phyloP scores from a whole-genome alignment of 2,888 invertebrate genomes.

The Diarsia brunnea region DNA sequence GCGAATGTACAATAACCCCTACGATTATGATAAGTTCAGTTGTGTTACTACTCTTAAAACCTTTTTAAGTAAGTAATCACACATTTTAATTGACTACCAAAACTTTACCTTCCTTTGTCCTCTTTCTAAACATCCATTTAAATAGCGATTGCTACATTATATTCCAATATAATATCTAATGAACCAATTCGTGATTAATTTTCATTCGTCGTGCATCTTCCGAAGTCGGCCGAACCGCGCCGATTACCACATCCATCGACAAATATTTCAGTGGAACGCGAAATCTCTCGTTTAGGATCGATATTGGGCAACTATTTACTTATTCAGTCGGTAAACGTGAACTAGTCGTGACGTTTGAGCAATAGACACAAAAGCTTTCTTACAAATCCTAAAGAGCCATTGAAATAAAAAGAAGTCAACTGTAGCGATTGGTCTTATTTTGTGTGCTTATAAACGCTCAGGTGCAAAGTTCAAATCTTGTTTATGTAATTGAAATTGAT shows the following conservation, averaged over 20 bases:
- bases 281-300: slow-evolving; percentile 68
- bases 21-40: background rate
- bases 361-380: slow-evolving; percentile 56
- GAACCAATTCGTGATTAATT: slow-evolving; percentile 53
- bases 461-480: slow-evolving; percentile 46
- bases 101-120: background rate
- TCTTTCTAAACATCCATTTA: background rate
- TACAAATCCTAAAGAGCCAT: slow-evolving; percentile 36
- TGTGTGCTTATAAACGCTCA: background rate
- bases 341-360: slow-evolving; percentile 51
- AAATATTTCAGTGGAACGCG: slow-evolving; percentile 74
- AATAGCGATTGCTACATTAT: slow-evolving; percentile 6
- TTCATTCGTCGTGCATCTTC: slow-evolving; percentile 55
- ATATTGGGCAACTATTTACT: slow-evolving; percentile 73
- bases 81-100: background rate
- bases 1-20: no score
- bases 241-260: slow-evolving; percentile 70
- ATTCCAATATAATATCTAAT: slow-evolving; percentile 16
- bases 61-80: no score
- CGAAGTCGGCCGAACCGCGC: slow-evolving; percentile 35
- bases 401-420: slow-evolving; percentile 30
- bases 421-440: background rate
- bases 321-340: slow-evolving; percentile 74
- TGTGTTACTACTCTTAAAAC: background rate
- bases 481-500: slow-evolving; percentile 36